These are phyloP conservation scores for Mythimna albipuncta DNA, from an alignment of 2,888 invertebrate genomes.

Conservation along the genomic window DNA sequence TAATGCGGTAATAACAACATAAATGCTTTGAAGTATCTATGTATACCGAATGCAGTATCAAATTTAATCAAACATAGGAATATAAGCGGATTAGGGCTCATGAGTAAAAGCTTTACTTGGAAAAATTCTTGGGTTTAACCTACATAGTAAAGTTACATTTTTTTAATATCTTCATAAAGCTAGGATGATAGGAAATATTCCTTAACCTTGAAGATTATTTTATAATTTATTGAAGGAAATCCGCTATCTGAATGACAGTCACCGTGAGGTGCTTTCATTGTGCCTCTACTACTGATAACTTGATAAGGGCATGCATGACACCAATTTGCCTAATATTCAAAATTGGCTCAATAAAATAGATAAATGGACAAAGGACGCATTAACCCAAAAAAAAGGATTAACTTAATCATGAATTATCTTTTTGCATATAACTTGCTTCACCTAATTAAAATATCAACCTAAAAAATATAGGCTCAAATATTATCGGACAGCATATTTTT, in stretches of 20 bases:
- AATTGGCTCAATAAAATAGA: conserved; percentile 20
- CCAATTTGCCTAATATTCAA: conserved; percentile 20
- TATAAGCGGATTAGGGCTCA: conserved; percentile 7
- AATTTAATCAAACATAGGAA: conserved; percentile 11
- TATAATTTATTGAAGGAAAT: conserved; percentile 10
- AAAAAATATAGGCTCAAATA: too few relatives aligned
- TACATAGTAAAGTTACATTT: background rate
- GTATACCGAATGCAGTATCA: conserved; percentile 10
- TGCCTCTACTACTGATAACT: conserved; percentile 25
- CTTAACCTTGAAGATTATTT: conserved; percentile 25
- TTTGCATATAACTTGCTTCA: conserved; percentile 6
- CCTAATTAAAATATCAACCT: background rate
- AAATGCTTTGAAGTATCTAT: conserved; percentile 22
- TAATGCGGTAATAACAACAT: conserved; percentile 52
- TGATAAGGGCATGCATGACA: conserved; percentile 46
- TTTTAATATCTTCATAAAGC: background rate
- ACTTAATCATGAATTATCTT: background rate
- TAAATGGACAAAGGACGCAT: conserved; percentile 34
- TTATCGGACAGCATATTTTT: too few relatives aligned
- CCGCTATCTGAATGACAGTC: conserved; percentile 29
- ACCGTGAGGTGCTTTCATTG: conserved; percentile 42
- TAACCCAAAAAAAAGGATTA: conserved; percentile 19
- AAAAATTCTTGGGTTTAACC: background rate
- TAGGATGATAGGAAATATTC: background rate
- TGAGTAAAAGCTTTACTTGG: conserved; percentile 1